Percentiles rank a stretch among this genome's conserved stretches.
These are phyloP conservation scores for Istiophorus platypterus DNA, from an alignment of 2,113 vertebrate species.

Conservation along the genomic window DNA sequence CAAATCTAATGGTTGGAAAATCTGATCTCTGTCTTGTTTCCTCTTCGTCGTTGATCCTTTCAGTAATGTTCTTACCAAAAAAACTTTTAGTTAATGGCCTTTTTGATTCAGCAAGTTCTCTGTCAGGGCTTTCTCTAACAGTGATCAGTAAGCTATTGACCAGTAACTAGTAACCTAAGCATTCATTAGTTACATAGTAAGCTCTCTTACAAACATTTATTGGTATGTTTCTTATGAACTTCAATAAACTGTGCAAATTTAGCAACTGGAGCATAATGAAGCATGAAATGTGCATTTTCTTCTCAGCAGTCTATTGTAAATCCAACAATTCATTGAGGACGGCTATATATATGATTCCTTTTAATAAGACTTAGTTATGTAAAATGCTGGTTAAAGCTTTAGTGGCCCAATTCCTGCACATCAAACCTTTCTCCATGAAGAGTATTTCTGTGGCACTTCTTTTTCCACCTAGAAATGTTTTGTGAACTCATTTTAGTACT, in stretches of 20 bases:
- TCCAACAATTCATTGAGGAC: not conserved
- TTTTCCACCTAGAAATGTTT: not conserved
- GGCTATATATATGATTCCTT: not conserved
- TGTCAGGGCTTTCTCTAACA: not conserved
- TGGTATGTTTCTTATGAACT: not conserved
- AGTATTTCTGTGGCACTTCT: not conserved
- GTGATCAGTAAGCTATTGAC: not conserved
- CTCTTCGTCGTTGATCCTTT: constrained; percentile 41
- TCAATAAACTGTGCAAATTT: not conserved
- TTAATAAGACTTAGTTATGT: not conserved
- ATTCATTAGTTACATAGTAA: not conserved
- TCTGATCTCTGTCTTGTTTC: constrained; percentile 30
- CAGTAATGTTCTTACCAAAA: not conserved
- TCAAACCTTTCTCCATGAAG: not conserved
- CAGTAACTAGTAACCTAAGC: not conserved
- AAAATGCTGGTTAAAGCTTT: not conserved
- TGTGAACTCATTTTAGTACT: not conserved
- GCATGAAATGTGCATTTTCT: not conserved
- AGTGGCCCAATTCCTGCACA: not conserved
- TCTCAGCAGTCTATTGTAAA: not conserved
- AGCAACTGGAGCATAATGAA: not conserved
- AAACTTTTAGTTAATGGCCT: constrained; percentile 8
- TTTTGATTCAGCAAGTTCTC: not conserved
- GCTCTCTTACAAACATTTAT: not conserved
- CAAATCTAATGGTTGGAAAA: constrained; percentile 76